These are phyloP conservation scores for Monomorium pharaonis DNA, from an alignment of 1,140 invertebrate species.

Conservation along the genomic window DNA sequence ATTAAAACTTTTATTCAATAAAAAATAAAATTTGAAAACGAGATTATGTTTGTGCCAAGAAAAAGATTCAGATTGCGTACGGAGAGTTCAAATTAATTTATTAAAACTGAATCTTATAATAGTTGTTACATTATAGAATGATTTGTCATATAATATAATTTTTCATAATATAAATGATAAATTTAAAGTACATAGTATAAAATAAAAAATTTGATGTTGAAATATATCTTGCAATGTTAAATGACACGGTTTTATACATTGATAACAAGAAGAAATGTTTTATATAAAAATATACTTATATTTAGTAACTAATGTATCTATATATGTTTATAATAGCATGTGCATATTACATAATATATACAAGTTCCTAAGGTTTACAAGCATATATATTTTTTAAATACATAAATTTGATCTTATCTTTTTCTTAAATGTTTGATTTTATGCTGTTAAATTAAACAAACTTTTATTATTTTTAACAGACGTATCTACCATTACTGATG, in stretches of 20 bases:
- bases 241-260: neutral
- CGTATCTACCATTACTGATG: neutral
- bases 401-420: neutral
- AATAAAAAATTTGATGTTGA: neutral
- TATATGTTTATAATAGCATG: no score
- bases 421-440: neutral
- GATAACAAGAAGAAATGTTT: no score
- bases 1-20: no score
- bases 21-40: no score
- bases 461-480: neutral
- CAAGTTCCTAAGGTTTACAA: no score
- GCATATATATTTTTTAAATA: no score
- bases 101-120: neutral
- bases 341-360: no score
- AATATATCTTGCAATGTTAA: neutral
- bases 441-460: neutral
- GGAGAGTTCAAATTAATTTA: no score
- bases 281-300: no score
- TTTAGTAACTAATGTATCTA: neutral
- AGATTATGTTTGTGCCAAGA: no score
- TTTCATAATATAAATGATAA: neutral
- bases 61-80: no score
- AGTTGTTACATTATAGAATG: neutral
- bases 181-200: neutral
- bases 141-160: neutral